Evolutionary conservation across 2,113 vertebrate species (phyloP).

Genomic region (Crocuta crocuta): DNA sequence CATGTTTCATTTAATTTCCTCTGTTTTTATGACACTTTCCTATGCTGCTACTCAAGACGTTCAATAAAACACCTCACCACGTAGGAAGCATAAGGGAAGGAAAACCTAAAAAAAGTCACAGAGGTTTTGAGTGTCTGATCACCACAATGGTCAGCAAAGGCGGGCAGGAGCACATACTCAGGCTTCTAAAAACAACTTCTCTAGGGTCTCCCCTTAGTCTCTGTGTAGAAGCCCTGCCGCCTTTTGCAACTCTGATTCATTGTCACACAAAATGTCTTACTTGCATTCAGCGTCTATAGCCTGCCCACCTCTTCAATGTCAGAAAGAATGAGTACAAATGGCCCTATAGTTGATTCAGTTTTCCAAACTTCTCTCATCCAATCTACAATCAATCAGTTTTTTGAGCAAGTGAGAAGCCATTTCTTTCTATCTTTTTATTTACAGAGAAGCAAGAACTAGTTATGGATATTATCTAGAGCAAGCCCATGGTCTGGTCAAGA

Average conservation of each 20-base stretch:
- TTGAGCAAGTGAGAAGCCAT: not conserved
- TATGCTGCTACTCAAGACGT: slow-evolving; percentile 66
- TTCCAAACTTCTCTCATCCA: not conserved
- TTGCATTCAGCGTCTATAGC: not conserved
- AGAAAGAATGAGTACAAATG: not conserved
- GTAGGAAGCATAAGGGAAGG: not conserved
- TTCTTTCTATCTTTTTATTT: not conserved
- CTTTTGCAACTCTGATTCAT: not conserved
- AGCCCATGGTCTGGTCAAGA: not conserved
- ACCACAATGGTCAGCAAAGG: not conserved
- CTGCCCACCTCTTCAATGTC: not conserved
- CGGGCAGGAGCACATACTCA: not conserved
- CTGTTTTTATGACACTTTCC: slow-evolving; percentile 72
- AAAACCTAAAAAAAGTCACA: slow-evolving; percentile 21
- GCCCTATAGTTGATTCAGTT: not conserved
- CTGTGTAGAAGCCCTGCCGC: not conserved
- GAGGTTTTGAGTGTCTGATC: not conserved
- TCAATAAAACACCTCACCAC: slow-evolving; percentile 60
- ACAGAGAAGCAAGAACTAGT: not conserved
- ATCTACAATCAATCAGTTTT: not conserved
- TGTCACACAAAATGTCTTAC: not conserved
- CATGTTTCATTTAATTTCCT: slow-evolving; percentile 78
- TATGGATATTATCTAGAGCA: not conserved
- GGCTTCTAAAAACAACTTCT: too few relatives aligned
- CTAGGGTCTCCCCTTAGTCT: not conserved